Base-by-base conservation (phyloP, 2,888 invertebrate genomes). In the Bombyx huttoni region DNA sequence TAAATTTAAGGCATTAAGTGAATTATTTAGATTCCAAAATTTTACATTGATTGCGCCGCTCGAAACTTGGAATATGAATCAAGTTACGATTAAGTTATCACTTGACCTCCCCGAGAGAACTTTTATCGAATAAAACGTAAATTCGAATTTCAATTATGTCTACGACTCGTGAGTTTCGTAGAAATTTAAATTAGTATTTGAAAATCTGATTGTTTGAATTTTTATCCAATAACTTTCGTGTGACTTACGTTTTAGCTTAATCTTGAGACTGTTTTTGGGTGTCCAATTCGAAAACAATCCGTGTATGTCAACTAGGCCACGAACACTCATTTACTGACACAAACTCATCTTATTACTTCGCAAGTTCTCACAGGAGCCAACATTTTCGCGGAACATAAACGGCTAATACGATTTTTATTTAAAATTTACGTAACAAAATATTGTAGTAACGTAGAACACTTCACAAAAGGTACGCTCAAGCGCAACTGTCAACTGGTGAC, bases 211-310 rank as follows among this genome's bases (percentile, higher is more conserved):
- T 24, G 5, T 24, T 24, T 24, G 5, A 24, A 24, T 24, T 24
- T 24, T 24, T 24, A 24, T 24, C n/a, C 24, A 24, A 24, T 24
- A 24, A 24, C 24, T 24, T 24, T 24, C 5, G 24, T 1, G 12
- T 10, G 10, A 8, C 87, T 60, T 81, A 88, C 87, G 87, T 81
- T 88, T 88, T 52, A 88, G 81, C 73, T 87, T 88, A 81, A 88
- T 86, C 75, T 87, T 88, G 81, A 88, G 77, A 69, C 73, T 85
- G 72, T 80, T 83, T 73, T 85, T 87, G 49, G 87, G 86, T 69
- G 81, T 86, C 87, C 87, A 88, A 70, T 80, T 80, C 60, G 80
- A 79, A 74, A 86, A 85, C 68, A 87, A 78, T 75, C 86, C 85
- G 53, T 75, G 77, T 71, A 80, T 81, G 65, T 81, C 84, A 66